Percentiles rank a stretch among this genome's conserved stretches.
Evolutionary conservation across 1,140 invertebrate genomes (phyloP).

Genomic region (Zaprionus gabonicus): DNA sequence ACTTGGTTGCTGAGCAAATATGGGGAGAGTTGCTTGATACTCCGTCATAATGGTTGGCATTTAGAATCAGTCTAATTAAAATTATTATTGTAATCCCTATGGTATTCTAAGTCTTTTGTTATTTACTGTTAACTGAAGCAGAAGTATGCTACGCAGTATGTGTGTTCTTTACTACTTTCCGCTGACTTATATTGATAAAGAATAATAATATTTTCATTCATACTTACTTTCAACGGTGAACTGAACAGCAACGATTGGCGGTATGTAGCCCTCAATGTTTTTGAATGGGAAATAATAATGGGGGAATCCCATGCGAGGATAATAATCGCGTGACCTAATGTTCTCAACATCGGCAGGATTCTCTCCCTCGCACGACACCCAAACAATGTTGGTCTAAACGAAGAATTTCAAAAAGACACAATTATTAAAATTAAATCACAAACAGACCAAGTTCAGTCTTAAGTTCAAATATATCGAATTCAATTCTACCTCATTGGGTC

Average conservation of each 20-base stretch:
- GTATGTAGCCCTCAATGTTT: slow-evolving; percentile 93
- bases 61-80: slow-evolving; percentile 18
- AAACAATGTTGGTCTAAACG: slow-evolving; percentile 89
- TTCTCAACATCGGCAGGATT: slow-evolving; percentile 96
- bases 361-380: slow-evolving; percentile 95
- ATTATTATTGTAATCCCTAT: slow-evolving; percentile 5
- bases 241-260: slow-evolving; percentile 94
- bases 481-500: slow-evolving; percentile 76
- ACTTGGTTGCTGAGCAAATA: not conserved
- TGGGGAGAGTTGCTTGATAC: not conserved
- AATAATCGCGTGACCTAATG: slow-evolving; percentile 93
- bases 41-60: not conserved
- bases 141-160: not conserved
- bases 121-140: not conserved
- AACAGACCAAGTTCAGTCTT: not conserved
- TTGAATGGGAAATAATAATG: slow-evolving; percentile 92
- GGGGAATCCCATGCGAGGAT: slow-evolving; percentile 91
- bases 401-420: slow-evolving; percentile 15
- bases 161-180: not conserved
- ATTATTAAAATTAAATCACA: not conserved
- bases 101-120: not conserved
- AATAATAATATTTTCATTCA: not conserved
- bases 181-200: no score
- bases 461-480: not conserved
- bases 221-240: slow-evolving; percentile 93